Conservation (phyloP, 2,888 invertebrate species). For the Eupsilia transversa region DNA sequence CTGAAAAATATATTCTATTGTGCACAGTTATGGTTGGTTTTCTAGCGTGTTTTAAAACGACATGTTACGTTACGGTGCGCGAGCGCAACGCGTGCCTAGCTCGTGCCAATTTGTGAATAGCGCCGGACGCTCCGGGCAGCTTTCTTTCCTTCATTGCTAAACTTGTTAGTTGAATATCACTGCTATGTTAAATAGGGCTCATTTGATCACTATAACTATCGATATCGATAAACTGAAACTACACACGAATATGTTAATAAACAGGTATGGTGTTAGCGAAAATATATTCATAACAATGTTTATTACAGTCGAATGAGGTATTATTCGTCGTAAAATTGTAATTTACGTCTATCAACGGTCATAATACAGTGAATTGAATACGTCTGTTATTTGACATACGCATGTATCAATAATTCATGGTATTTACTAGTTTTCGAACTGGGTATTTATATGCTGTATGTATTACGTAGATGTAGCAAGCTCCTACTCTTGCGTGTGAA, state of each 20-base stretch:
- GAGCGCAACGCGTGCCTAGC: slow-evolving; percentile 85
- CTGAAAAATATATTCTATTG: slow-evolving; percentile 59
- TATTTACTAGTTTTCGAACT: slow-evolving; percentile 25
- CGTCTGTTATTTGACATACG: slow-evolving; percentile 43
- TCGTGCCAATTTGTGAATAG: slow-evolving; percentile 90
- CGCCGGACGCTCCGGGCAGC: slow-evolving; percentile 88
- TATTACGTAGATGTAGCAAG: neutral
- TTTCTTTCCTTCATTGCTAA: slow-evolving; percentile 89
- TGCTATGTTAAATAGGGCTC: slow-evolving; percentile 81
- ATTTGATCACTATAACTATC: slow-evolving; percentile 75
- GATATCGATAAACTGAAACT: slow-evolving; percentile 72
- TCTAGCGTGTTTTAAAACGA: slow-evolving; percentile 50
- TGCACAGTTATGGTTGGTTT: slow-evolving; percentile 56
- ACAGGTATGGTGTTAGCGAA: slow-evolving; percentile 30
- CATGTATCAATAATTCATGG: slow-evolving; percentile 51
- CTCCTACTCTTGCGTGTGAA: neutral
- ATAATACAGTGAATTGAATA: slow-evolving; percentile 45
- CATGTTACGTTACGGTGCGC: slow-evolving; percentile 69
- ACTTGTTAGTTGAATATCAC: slow-evolving; percentile 88
- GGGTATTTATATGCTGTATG: neutral
- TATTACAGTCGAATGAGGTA: slow-evolving; percentile 43
- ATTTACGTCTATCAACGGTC: slow-evolving; percentile 41
- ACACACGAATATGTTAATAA: slow-evolving; percentile 51
- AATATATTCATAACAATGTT: slow-evolving; percentile 55
- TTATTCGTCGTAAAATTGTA: slow-evolving; percentile 51